phyloP scores from a whole-genome alignment of 2,888 invertebrate species.

The Lasioglossum pauxillum region DNA sequence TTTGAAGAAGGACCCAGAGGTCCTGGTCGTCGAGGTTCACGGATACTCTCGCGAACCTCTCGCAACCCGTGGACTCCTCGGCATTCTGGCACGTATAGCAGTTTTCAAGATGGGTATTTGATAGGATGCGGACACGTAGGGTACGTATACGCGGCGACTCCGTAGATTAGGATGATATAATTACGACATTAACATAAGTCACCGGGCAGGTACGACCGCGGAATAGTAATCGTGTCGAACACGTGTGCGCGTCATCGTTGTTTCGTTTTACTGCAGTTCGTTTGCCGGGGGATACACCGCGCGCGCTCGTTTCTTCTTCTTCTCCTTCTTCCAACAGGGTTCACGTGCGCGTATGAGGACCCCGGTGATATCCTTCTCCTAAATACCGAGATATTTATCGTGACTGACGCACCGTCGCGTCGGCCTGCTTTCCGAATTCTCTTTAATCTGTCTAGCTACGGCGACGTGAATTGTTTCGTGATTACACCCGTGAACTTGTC shows the following conservation, averaged over 20 bases:
- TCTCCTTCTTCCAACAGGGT: slow-evolving; percentile 18
- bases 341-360: slow-evolving; percentile 60
- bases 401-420: neutral
- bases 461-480: slow-evolving; percentile 2
- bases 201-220: slow-evolving; percentile 79
- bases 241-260: slow-evolving; percentile 76
- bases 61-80: slow-evolving; percentile 45
- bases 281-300: slow-evolving; percentile 42
- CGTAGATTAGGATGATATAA: slow-evolving; percentile 84
- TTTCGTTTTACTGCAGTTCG: slow-evolving; percentile 67
- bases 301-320: slow-evolving; percentile 20
- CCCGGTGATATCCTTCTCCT: slow-evolving; percentile 69
- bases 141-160: slow-evolving; percentile 78
- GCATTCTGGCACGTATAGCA: slow-evolving; percentile 84
- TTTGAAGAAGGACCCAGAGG: slow-evolving; percentile 10
- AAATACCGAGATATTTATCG: slow-evolving; percentile 77
- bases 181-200: slow-evolving; percentile 84
- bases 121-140: slow-evolving; percentile 82
- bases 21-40: slow-evolving; percentile 56
- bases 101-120: slow-evolving; percentile 84
- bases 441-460: slow-evolving; percentile 12
- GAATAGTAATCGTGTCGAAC: slow-evolving; percentile 83
- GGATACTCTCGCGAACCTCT: slow-evolving; percentile 32
- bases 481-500: neutral
- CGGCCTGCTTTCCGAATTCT: slow-evolving; percentile 26